Evolutionary conservation across 2,888 invertebrate genomes (phyloP).

Genomic region (Dioctria rufipes): DNA sequence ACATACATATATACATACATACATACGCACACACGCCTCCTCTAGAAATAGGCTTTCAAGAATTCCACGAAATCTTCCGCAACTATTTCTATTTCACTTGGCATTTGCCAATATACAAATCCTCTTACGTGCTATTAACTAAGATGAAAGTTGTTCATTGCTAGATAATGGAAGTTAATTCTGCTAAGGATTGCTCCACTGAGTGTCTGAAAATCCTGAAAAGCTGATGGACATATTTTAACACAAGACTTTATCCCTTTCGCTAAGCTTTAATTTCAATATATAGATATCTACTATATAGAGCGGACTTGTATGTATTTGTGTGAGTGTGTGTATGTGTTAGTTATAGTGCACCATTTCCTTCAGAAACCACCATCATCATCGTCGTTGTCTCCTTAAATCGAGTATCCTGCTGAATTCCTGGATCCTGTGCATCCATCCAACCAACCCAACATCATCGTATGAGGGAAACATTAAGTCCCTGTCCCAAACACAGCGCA

Average conservation of each 20-base stretch:
- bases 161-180: conserved; percentile 54
- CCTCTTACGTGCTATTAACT: conserved; percentile 55
- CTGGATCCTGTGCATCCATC: conserved; percentile 42
- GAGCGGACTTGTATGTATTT: not conserved
- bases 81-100: conserved; percentile 47
- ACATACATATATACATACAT: conserved; percentile 2
- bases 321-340: not conserved
- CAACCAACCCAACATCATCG: conserved; percentile 17
- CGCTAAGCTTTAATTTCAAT: conserved; percentile 52
- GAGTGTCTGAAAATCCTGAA: conserved; percentile 51
- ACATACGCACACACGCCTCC: not conserved
- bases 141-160: conserved; percentile 56
- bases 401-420: conserved; percentile 6
- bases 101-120: conserved; percentile 54
- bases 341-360: conserved; percentile 30
- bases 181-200: conserved; percentile 45
- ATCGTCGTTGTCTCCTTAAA: conserved; percentile 1
- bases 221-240: conserved; percentile 56
- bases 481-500: not conserved
- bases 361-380: not conserved
- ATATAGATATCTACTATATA: conserved; percentile 36
- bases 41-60: conserved; percentile 17
- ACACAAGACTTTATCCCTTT: conserved; percentile 53
- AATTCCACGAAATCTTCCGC: conserved; percentile 46
- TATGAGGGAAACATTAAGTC: conserved; percentile 40